Percentiles rank a stretch among this genome's conserved stretches.
Evolutionary conservation across 2,888 invertebrate genomes (phyloP).

Genomic region (Temnothorax unifasciatus): DNA sequence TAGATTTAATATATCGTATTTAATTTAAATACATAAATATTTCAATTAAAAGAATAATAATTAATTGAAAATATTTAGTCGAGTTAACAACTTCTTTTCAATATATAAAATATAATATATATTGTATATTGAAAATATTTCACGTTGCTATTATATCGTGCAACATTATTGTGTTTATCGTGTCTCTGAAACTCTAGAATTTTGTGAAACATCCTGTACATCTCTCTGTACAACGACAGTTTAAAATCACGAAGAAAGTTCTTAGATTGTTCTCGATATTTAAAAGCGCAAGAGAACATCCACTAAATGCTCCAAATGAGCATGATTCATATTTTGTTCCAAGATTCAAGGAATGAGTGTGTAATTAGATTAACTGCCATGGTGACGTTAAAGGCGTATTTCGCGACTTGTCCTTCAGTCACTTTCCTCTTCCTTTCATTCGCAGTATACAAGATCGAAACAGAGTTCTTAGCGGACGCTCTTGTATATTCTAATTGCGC

Average conservation of each 20-base stretch:
- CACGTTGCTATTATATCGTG: neutral
- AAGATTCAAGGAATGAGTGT: neutral
- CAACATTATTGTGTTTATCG: neutral
- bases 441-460: neutral
- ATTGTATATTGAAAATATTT: neutral
- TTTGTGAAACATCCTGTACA: neutral
- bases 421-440: neutral
- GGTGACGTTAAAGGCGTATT: neutral
- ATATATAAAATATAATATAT: too few species aligned
- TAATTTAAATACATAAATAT: too few species aligned
- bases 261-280: neutral
- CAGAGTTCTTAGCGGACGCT: slow-evolving; percentile 7
- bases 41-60: too few species aligned
- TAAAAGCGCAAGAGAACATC: neutral
- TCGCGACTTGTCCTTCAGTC: neutral
- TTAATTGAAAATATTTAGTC: too few species aligned
- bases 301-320: neutral
- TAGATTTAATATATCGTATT: too few species aligned
- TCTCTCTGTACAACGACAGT: neutral
- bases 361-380: neutral
- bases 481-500: slow-evolving; percentile 40
- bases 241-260: neutral
- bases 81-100: too few species aligned
- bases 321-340: neutral
- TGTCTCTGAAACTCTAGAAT: neutral